A percentile compares a stretch with the other conserved stretches of the same genome.
Evolutionary conservation across 2,888 invertebrate species (phyloP).

Genomic region (Acrobasis consociella): DNA sequence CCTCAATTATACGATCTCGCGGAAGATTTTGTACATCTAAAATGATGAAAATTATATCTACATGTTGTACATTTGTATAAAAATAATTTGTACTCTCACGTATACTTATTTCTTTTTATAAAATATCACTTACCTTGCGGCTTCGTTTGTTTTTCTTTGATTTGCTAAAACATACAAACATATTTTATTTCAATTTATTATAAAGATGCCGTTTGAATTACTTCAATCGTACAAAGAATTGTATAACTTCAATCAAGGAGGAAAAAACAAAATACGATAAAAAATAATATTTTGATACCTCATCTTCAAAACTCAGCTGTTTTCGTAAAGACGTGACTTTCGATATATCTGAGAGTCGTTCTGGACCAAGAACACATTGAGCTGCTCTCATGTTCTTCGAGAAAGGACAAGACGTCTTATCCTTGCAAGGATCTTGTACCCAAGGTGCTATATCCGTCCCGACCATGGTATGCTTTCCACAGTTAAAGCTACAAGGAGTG

Average conservation of each 20-base stretch:
- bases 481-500: slow-evolving; percentile 50
- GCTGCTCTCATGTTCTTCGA: slow-evolving; percentile 64
- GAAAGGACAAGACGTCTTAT: slow-evolving; percentile 47
- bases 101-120: slow-evolving; percentile 28
- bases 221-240: no score
- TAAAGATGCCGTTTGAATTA: no score
- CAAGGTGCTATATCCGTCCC: slow-evolving; percentile 42
- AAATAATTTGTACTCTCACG: slow-evolving; percentile 60
- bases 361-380: slow-evolving; percentile 61
- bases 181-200: no score
- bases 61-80: not conserved
- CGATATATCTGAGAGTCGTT: slow-evolving; percentile 38
- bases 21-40: slow-evolving; percentile 57
- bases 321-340: slow-evolving; percentile 34
- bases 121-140: slow-evolving; percentile 46
- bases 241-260: no score
- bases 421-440: slow-evolving; percentile 52
- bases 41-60: slow-evolving; percentile 43
- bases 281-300: no score
- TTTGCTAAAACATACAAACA: slow-evolving; percentile 4
- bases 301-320: slow-evolving; percentile 20
- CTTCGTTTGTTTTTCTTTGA: slow-evolving; percentile 28
- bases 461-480: slow-evolving; percentile 43
- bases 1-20: slow-evolving; percentile 59
- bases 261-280: no score